Percentiles rank a stretch among this genome's conserved stretches.
phyloP scores from a whole-genome alignment of 2,113 vertebrate species.

The Hippocampus guttulatus region DNA sequence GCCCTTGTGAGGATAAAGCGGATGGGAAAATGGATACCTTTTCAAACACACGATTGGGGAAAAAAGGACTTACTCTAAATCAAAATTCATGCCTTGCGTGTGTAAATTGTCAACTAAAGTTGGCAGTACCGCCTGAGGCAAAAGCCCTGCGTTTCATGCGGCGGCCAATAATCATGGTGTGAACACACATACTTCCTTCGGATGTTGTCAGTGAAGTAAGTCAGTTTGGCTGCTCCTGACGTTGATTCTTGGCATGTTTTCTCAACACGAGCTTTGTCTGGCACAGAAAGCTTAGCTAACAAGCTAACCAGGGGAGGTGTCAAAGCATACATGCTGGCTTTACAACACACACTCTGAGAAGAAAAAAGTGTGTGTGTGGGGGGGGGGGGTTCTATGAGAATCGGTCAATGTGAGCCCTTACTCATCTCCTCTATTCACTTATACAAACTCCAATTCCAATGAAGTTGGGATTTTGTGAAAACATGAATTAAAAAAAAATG shows the following conservation, averaged over 20 bases:
- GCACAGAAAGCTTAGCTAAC: conserved; percentile 50
- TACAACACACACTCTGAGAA: conserved; percentile 34
- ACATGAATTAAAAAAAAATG: no score
- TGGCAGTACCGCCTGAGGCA: conserved; percentile 35
- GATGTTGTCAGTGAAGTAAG: conserved; percentile 50
- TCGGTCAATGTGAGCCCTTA: background rate
- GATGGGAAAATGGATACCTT: background rate
- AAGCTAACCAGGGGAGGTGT: conserved; percentile 48
- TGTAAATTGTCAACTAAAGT: conserved; percentile 15
- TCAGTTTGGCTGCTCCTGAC: conserved; percentile 45
- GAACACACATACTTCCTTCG: conserved; percentile 40
- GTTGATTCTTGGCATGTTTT: conserved; percentile 54
- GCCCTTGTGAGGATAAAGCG: no score
- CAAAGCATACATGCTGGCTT: conserved; percentile 62
- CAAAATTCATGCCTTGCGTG: conserved; percentile 1
- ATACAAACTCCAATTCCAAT: no score
- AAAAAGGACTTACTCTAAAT: conserved; percentile 18
- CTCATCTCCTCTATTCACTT: background rate
- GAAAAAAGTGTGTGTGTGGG: conserved; percentile 29
- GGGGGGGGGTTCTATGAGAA: background rate
- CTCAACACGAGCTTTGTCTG: conserved; percentile 36
- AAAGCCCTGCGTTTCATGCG: conserved; percentile 28
- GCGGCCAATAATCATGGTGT: conserved; percentile 41
- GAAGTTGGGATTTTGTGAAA: no score
- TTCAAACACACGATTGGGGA: conserved; percentile 15